Evolutionary conservation across 2,888 invertebrate species (phyloP).

Genomic region (Blastobasis lacticolella): DNA sequence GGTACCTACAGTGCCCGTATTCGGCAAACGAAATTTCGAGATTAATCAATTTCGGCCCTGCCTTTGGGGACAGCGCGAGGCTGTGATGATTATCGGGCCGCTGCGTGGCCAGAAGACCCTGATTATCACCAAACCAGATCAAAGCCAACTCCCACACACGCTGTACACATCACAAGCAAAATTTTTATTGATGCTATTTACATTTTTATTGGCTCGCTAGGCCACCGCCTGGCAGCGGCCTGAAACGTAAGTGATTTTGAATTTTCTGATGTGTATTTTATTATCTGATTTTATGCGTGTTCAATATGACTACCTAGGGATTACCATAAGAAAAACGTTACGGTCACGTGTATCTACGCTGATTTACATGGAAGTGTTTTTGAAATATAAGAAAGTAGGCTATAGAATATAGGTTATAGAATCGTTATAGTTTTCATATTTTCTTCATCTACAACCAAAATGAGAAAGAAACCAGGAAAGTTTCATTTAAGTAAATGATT

Average conservation of each 20-base stretch:
- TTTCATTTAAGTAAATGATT: too few species aligned
- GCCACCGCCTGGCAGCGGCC: constrained; percentile 60
- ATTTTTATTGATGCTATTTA: constrained; percentile 67
- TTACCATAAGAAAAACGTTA: constrained; percentile 60
- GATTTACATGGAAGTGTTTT: constrained; percentile 1
- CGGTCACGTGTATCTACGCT: constrained; percentile 37
- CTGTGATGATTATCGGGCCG: constrained; percentile 23
- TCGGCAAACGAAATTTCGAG: not conserved
- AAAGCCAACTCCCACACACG: constrained; percentile 41
- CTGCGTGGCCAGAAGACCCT: constrained; percentile 39
- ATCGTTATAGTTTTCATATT: too few species aligned
- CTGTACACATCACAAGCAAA: constrained; percentile 65
- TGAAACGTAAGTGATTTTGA: constrained; percentile 74
- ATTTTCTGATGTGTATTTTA: constrained; percentile 74
- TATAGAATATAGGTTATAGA: too few species aligned
- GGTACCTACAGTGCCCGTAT: too few species aligned
- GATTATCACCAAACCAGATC: constrained; percentile 56
- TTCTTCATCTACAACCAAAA: too few species aligned
- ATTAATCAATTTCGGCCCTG: constrained; percentile 20
- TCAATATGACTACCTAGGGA: constrained; percentile 60
- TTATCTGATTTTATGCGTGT: constrained; percentile 68
- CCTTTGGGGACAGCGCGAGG: constrained; percentile 35
- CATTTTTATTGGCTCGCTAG: constrained; percentile 72
- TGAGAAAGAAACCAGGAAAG: too few species aligned
- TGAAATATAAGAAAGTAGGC: too few species aligned